Conservation (phyloP, 2,113 vertebrate genomes). For the Agelaius tricolor region DNA sequence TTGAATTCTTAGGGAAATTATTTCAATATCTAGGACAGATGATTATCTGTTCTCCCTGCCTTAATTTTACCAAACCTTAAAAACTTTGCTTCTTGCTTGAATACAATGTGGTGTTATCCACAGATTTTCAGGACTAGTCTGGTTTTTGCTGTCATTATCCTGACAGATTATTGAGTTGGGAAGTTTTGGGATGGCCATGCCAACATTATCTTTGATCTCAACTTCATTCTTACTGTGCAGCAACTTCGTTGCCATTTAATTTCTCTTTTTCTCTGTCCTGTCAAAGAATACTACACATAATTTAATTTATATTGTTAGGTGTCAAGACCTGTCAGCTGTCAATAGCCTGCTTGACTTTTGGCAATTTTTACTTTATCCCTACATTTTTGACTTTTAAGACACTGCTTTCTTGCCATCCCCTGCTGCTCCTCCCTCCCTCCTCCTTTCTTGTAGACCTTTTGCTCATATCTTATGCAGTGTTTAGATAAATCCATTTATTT, state of each 20-base stretch:
- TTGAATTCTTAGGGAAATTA: background rate
- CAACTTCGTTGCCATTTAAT: background rate
- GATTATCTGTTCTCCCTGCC: background rate
- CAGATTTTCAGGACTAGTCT: background rate
- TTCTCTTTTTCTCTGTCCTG: background rate
- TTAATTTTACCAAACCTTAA: background rate
- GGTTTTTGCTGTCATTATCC: background rate
- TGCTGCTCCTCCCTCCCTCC: accelerated
- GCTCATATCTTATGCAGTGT: background rate
- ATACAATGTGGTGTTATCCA: background rate
- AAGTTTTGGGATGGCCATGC: background rate
- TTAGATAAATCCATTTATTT: background rate
- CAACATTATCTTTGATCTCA: background rate
- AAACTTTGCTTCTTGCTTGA: background rate
- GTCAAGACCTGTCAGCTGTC: background rate
- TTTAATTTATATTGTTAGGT: background rate
- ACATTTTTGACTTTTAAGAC: background rate
- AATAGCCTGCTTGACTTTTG: background rate
- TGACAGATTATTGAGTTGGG: background rate
- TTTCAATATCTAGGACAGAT: background rate
- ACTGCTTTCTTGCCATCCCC: background rate
- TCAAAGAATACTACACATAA: background rate
- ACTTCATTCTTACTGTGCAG: background rate
- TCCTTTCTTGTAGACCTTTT: background rate
- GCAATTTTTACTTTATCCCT: background rate